Evolutionary conservation across 2,888 invertebrate species (phyloP).

Genomic region (Julus scanicus): DNA sequence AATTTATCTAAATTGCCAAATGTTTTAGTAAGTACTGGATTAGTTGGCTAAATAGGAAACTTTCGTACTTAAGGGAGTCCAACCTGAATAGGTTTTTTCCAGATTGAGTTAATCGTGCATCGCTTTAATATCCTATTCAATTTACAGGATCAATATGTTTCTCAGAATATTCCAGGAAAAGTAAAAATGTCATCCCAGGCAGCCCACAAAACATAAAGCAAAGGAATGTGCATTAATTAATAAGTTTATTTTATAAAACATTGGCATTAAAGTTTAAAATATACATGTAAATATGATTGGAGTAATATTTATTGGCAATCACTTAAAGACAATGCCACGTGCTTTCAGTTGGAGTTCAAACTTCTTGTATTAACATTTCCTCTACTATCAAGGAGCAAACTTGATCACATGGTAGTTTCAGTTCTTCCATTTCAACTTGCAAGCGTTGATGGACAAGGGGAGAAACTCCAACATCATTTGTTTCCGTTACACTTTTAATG

Average conservation of each 20-base stretch:
- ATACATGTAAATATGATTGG: not conserved
- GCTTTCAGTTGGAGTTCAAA: not conserved
- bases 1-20: too few species aligned
- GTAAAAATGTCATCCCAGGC: conserved; percentile 77
- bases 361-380: not conserved
- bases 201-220: not conserved
- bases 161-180: conserved; percentile 96
- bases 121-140: too few species aligned
- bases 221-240: not conserved
- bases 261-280: not conserved
- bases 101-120: too few species aligned
- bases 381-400: conserved; percentile 15
- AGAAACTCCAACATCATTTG: not conserved
- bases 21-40: too few species aligned
- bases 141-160: conserved; percentile 81
- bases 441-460: conserved; percentile 10
- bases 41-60: too few species aligned
- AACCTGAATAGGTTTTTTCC: too few species aligned
- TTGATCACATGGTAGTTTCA: not conserved
- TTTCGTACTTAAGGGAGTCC: too few species aligned
- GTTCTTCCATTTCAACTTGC: not conserved
- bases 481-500: not conserved
- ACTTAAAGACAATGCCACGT: not conserved
- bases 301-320: not conserved
- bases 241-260: not conserved